These are phyloP conservation scores for Anaspis maculata DNA, from an alignment of 2,888 invertebrate genomes.

Conservation along the genomic window DNA sequence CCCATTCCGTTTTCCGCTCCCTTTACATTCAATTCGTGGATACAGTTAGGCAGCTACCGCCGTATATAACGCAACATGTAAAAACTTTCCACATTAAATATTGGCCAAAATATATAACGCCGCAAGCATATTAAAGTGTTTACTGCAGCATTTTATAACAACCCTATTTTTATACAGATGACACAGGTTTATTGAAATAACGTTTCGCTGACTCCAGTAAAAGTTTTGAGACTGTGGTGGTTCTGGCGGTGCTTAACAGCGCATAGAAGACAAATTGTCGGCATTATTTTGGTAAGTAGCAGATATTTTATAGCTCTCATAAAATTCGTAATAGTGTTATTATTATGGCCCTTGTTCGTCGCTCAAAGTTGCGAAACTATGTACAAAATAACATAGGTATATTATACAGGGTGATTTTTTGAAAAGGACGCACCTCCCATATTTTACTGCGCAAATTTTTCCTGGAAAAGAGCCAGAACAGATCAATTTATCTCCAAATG, in stretches of 20 bases:
- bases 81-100: background rate
- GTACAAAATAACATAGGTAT: too few species aligned
- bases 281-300: constrained; percentile 26
- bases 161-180: constrained; percentile 31
- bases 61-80: too few species aligned
- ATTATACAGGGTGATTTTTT: too few species aligned
- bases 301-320: constrained; percentile 29
- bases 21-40: too few species aligned
- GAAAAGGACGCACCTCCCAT: too few species aligned
- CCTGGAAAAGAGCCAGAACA: too few species aligned
- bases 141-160: constrained; percentile 24
- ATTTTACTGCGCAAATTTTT: too few species aligned
- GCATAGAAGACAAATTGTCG: constrained; percentile 29
- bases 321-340: constrained; percentile 16
- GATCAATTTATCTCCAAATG: too few species aligned
- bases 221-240: constrained; percentile 25
- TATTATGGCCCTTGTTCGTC: background rate
- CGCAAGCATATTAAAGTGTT: constrained; percentile 23
- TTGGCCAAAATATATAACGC: too few species aligned
- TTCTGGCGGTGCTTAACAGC: constrained; percentile 30
- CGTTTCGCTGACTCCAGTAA: constrained; percentile 29
- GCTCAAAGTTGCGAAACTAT: too few species aligned
- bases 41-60: too few species aligned
- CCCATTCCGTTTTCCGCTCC: too few species aligned
- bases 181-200: constrained; percentile 34